Evolutionary conservation across 2,888 invertebrate genomes (phyloP).

Genomic region (Mythimna loreyi): DNA sequence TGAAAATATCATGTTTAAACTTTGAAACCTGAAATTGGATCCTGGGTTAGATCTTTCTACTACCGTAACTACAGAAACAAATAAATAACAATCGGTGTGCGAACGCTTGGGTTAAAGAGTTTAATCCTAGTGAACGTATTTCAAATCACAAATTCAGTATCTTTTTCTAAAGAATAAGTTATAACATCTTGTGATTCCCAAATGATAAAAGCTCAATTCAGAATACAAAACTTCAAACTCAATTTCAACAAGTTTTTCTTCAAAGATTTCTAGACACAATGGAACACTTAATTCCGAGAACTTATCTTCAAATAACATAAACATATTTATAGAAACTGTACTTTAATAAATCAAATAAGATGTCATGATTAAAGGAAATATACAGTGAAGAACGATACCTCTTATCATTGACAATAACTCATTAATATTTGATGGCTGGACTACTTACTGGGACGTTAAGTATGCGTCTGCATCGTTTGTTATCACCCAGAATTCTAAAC

Average conservation of each 20-base stretch:
- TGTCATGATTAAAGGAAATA: constrained; percentile 55
- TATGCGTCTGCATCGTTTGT: constrained; percentile 45
- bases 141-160: background rate
- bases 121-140: background rate
- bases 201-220: constrained; percentile 28
- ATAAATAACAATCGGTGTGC: no score
- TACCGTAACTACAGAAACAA: no score
- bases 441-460: constrained; percentile 67
- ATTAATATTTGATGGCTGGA: constrained; percentile 69
- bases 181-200: background rate
- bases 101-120: no score
- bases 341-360: constrained; percentile 45
- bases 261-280: constrained; percentile 33
- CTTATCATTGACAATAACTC: constrained; percentile 71
- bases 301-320: constrained; percentile 17
- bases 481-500: constrained; percentile 55
- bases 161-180: constrained; percentile 4
- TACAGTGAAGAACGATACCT: constrained; percentile 47
- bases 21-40: background rate
- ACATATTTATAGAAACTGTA: constrained; percentile 27
- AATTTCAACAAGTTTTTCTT: constrained; percentile 13
- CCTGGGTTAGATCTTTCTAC: no score
- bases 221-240: constrained; percentile 27
- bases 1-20: constrained; percentile 5
- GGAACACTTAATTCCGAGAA: background rate